Conservation (phyloP, 2,888 invertebrate species). For the Phrixothrix hirtus region DNA sequence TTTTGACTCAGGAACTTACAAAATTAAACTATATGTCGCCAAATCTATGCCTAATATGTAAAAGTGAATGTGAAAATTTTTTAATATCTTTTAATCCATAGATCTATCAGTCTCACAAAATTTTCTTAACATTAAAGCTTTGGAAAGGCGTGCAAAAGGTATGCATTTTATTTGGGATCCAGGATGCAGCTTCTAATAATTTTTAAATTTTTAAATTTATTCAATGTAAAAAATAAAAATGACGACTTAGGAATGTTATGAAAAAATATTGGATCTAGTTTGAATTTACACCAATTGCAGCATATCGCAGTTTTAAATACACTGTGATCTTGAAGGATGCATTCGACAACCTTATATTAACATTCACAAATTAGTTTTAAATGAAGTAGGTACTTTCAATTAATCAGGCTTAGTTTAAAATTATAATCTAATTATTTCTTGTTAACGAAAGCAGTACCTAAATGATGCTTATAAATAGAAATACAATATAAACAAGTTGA, state of each 20-base stretch:
- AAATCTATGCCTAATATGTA: neutral
- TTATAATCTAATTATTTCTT: too few relatives aligned
- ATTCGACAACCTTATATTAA: too few relatives aligned
- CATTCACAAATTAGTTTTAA: too few relatives aligned
- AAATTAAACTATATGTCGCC: neutral
- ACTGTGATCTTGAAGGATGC: too few relatives aligned
- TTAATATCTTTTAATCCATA: conserved; percentile 11
- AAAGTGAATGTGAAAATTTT: too few relatives aligned
- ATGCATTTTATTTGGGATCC: conserved; percentile 34
- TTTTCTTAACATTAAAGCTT: conserved; percentile 36
- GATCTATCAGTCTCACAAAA: conserved; percentile 32
- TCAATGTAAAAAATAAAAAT: too few relatives aligned
- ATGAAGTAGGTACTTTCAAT: too few relatives aligned
- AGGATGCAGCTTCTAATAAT: conserved; percentile 21
- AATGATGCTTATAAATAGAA: too few relatives aligned
- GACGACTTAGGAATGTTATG: neutral
- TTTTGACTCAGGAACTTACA: conserved; percentile 8
- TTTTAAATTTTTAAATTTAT: neutral
- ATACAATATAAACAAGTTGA: too few relatives aligned
- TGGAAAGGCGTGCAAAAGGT: conserved; percentile 35
- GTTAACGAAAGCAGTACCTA: too few relatives aligned
- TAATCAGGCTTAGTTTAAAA: too few relatives aligned
- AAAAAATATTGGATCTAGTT: neutral
- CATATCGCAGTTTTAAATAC: too few relatives aligned
- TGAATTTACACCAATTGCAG: neutral